Base-by-base conservation (phyloP, 2,113 vertebrate species). In the Irena cyanogastra region DNA sequence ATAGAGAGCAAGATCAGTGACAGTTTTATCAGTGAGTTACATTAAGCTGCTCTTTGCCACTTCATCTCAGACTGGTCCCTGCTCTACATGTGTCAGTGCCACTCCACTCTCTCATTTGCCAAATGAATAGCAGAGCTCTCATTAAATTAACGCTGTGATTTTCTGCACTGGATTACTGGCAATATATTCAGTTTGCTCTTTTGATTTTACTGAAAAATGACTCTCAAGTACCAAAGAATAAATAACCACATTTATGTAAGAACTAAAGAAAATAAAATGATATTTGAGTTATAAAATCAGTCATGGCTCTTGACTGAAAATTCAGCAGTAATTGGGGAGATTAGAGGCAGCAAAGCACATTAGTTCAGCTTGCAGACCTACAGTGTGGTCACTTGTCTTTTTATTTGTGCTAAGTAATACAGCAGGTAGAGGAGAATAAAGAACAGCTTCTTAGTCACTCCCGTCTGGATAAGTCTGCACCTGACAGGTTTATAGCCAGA, bases 1-100 rank as follows among this genome's bases (percentile, higher is more conserved):
- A 72, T 19, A 92, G 66, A 63, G 74, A 91, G 85, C 75, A 86
- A 87, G 90, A 96, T 90, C 91, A 60, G 87, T 92, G 91, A 83
- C 83, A 93, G 90, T 91, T 96, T 97, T 97, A 93, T 96, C 95
- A 96, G 78, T 2, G 9, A 91, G 81, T 95, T 87, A 56, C 89
- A 95, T 93, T 94, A 94, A 76, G 85, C 70, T 96, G 60, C 53
- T 93, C 75, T 96, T 92, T 95, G 84, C 70, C 84, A 82, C 82
- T 92, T 90, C 82, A 71, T 96, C 74, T 95, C 80, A 59, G 77
- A 57, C 90, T 95, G 70, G 89, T 93, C 92, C 68, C 92, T 90
- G 88, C 60, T 97, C 77, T 95, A 52, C 87, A 93, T 85, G 78
- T 95, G 86, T 97, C 96, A 96, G 78, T 95, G 93, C 90, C 74